phyloP scores from a whole-genome alignment of 2,113 vertebrate genomes.

The Raja brachyura region DNA sequence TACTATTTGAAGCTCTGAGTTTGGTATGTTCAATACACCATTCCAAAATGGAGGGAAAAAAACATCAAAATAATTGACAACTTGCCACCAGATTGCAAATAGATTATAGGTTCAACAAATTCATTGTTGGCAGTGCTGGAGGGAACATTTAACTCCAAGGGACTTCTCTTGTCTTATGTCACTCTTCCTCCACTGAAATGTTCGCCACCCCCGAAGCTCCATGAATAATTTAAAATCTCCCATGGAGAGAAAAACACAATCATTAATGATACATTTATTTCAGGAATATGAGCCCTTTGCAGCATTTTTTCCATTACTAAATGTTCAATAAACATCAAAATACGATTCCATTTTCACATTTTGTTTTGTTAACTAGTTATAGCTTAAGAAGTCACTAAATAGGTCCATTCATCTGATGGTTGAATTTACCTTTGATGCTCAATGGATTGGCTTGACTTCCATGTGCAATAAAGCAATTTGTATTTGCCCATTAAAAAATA shows the following conservation, averaged over 20 bases:
- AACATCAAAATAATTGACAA: slow-evolving; percentile 1
- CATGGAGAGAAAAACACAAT: neutral
- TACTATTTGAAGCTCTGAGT: neutral
- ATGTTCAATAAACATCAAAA: neutral
- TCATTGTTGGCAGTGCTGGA: neutral
- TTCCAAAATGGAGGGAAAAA: neutral
- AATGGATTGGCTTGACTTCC: neutral
- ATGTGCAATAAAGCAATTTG: neutral
- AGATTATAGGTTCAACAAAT: neutral
- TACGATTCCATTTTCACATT: neutral
- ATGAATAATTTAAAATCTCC: neutral
- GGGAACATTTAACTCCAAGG: neutral
- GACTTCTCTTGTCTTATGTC: neutral
- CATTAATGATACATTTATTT: neutral
- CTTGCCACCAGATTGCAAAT: neutral
- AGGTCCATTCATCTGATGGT: neutral
- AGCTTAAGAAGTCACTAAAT: neutral
- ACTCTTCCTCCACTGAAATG: neutral
- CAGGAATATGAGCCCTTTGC: no score
- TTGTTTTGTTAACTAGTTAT: no score
- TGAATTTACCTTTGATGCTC: neutral
- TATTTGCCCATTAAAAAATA: neutral
- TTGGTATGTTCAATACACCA: neutral
- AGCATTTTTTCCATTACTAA: neutral
- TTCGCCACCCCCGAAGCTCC: neutral